These are phyloP conservation scores for Phorcus lineatus DNA, from an alignment of 2,888 invertebrate species.

Conservation along the genomic window DNA sequence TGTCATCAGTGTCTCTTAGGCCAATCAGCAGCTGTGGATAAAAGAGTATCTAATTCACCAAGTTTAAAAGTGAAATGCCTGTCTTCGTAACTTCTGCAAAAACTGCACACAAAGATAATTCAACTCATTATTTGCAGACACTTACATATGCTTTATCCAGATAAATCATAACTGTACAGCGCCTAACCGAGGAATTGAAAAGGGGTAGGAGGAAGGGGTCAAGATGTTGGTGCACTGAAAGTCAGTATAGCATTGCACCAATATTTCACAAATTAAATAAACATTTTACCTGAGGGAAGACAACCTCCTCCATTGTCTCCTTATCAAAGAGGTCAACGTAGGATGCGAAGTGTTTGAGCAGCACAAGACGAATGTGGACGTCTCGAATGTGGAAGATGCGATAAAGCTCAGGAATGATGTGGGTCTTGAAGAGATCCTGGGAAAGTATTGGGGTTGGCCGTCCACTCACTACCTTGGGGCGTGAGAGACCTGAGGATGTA, in stretches of 20 bases:
- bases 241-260: too few species aligned
- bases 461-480: constrained; percentile 23
- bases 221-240: too few species aligned
- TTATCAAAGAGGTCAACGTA: constrained; percentile 86
- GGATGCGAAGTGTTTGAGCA: constrained; percentile 86
- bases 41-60: too few species aligned
- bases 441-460: constrained; percentile 47
- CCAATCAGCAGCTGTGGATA: constrained; percentile 84
- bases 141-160: too few species aligned
- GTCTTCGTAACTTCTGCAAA: too few species aligned
- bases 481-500: constrained; percentile 25
- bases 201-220: too few species aligned
- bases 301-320: constrained; percentile 84
- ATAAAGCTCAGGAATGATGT: constrained; percentile 82
- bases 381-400: constrained; percentile 89
- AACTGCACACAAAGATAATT: too few species aligned
- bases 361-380: constrained; percentile 86
- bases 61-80: too few species aligned
- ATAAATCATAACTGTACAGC: too few species aligned
- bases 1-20: constrained; percentile 90
- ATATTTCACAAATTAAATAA: too few species aligned
- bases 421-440: constrained; percentile 45
- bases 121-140: too few species aligned
- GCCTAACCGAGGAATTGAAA: too few species aligned
- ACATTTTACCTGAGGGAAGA: constrained; percentile 86